Base-by-base conservation (phyloP, 2,797 vertebrate genomes). In the Girardinus metallicus region DNA sequence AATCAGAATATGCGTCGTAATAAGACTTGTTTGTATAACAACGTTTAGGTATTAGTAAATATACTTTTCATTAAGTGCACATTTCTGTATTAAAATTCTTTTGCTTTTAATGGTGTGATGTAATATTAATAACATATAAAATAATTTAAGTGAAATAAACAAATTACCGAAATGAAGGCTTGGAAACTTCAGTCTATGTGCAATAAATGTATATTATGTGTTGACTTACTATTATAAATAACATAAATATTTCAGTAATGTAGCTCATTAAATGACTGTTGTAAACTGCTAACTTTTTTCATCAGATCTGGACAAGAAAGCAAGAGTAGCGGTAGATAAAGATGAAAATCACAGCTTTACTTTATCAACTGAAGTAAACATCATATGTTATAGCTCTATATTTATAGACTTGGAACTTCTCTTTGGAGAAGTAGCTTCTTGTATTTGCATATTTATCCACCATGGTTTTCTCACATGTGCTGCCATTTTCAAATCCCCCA, bases 401-500 rank as follows among this genome's bases (percentile, higher is more conserved):
- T 29, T 5, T 15, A 60, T 55, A 29, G 23, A 60, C 55, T 29
- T 29, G 53, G 6, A 31, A 5, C 10, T 10, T 12, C 23, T 34
- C 15, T 76, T n/a, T 36, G 57, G 26, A 53, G 53, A 80, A 66
- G n/a, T 66, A 29, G 44, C 18, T 23, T 51, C 0, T 47, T 53
- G 26, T 41, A 80, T 79, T 79, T 79, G 46, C 47, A 75, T 75
- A 55, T 9, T 53, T 74, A 12, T 26, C 0, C 2, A 26, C 57
- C 36, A 16, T 23, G 64, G 73, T 64, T 47, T 73, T 72, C 23
- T 64, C 13, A 79, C 16, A 53, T 43, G 31, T 51, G 9, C 13
- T 39, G 43, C 31, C 0, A 15, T 31, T 66, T 76, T 76, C 60
- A 76, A 60, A 43, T 75, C 53, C 53, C 26, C 39, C n/a, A 62